phyloP scores from a whole-genome alignment of 2,113 vertebrate genomes.

The Columbina picui region DNA sequence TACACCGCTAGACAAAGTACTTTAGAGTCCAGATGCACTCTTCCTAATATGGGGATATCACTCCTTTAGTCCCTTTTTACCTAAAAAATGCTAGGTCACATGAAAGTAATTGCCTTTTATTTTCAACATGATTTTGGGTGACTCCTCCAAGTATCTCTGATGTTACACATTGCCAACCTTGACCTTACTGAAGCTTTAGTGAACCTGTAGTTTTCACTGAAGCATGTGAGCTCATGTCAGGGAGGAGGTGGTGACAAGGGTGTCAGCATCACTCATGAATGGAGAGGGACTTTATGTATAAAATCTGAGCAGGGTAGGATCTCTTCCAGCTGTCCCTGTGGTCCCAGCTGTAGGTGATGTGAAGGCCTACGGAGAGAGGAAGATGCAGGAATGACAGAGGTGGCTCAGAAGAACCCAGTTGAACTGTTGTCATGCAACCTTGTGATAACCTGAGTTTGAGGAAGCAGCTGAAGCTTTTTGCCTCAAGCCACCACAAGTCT shows the following conservation, averaged over 20 bases:
- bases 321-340: neutral
- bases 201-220: neutral
- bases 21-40: neutral
- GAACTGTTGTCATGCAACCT: accelerated
- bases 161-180: neutral
- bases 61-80: neutral
- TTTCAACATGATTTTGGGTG: neutral
- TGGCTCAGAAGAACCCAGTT: neutral
- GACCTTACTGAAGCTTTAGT: neutral
- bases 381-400: neutral
- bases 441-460: neutral
- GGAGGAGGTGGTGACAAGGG: neutral
- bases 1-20: accelerated
- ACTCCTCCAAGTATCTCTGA: neutral
- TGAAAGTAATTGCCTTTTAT: neutral
- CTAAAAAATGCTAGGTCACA: neutral
- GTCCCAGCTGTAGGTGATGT: neutral
- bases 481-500: neutral
- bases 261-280: accelerated
- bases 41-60: neutral
- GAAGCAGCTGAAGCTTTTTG: neutral
- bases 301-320: neutral
- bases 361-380: neutral
- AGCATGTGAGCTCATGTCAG: accelerated
- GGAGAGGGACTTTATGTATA: neutral